Evolutionary conservation across 2,797 vertebrate species (phyloP).

Genomic region (Thaleichthys pacificus): DNA sequence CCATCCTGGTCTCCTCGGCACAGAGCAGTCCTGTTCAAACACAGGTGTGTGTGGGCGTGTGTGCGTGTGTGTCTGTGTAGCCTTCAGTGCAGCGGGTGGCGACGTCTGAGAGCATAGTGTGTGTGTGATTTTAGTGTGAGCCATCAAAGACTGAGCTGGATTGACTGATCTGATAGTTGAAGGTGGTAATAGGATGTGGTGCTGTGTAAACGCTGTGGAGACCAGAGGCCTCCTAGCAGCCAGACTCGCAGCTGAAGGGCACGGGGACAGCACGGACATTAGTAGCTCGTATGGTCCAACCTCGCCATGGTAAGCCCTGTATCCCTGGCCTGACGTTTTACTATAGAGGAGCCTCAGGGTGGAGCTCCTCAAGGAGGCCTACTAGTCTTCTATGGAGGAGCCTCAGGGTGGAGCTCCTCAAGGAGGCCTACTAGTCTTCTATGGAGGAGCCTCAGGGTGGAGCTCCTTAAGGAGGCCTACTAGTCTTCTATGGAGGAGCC

Average conservation of each 20-base stretch:
- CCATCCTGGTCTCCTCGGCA: conserved; percentile 61
- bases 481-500: not conserved
- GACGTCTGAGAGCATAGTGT: conserved; percentile 68
- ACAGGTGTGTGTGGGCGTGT: conserved; percentile 41
- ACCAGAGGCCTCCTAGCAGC: conserved; percentile 42
- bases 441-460: too few relatives aligned
- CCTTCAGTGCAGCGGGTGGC: conserved; percentile 30
- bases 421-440: too few relatives aligned
- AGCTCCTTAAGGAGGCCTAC: too few relatives aligned
- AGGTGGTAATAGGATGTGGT: conserved; percentile 56
- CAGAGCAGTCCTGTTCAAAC: conserved; percentile 73
- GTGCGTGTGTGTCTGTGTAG: not conserved
- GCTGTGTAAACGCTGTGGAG: conserved; percentile 64
- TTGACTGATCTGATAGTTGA: conserved; percentile 66
- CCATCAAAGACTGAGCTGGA: conserved; percentile 70
- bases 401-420: too few relatives aligned
- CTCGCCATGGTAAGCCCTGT: too few relatives aligned
- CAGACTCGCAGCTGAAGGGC: conserved; percentile 49
- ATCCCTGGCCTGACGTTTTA: too few relatives aligned
- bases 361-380: too few relatives aligned
- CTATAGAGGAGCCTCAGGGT: not conserved
- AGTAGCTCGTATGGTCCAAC: too few relatives aligned
- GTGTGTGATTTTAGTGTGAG: conserved; percentile 63
- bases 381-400: too few relatives aligned
- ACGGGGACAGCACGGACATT: conserved; percentile 11